phyloP scores from a whole-genome alignment of 2,113 vertebrate species.

The Plecturocebus donacophilus region DNA sequence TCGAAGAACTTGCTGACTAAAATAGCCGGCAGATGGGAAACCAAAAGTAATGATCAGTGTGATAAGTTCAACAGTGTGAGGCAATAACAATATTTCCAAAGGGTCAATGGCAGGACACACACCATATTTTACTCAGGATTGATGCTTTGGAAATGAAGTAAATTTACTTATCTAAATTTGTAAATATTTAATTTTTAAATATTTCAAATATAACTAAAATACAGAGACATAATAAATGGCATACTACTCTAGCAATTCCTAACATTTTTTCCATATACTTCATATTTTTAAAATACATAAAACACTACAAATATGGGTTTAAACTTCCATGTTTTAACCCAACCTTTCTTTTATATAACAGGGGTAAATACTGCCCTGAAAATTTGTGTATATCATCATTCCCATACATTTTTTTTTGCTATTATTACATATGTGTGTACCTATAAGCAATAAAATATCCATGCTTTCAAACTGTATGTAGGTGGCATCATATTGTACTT shows the following conservation, averaged over 20 bases:
- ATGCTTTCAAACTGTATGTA: not conserved
- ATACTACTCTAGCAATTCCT: not conserved
- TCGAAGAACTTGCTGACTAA: not conserved
- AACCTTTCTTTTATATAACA: not conserved
- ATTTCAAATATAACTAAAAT: not conserved
- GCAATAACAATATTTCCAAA: not conserved
- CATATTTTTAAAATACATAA: conserved; percentile 9
- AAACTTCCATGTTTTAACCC: not conserved
- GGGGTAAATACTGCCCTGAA: not conserved
- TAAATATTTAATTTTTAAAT: not conserved
- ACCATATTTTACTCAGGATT: not conserved
- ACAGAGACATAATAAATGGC: not conserved
- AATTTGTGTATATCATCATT: conserved; percentile 5
- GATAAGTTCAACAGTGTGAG: not conserved
- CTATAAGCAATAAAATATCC: not conserved
- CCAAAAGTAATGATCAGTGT: not conserved
- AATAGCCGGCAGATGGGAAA: not conserved
- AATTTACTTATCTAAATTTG: not conserved
- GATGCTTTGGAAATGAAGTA: not conserved
- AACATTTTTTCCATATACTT: conserved; percentile 14
- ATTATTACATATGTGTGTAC: not conserved
- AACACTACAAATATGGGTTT: not conserved
- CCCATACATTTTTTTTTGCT: not conserved
- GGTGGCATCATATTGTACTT: not conserved
- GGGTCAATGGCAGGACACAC: not conserved